phyloP scores from a whole-genome alignment of 2,888 invertebrate species.

The Platycheirus albimanus region DNA sequence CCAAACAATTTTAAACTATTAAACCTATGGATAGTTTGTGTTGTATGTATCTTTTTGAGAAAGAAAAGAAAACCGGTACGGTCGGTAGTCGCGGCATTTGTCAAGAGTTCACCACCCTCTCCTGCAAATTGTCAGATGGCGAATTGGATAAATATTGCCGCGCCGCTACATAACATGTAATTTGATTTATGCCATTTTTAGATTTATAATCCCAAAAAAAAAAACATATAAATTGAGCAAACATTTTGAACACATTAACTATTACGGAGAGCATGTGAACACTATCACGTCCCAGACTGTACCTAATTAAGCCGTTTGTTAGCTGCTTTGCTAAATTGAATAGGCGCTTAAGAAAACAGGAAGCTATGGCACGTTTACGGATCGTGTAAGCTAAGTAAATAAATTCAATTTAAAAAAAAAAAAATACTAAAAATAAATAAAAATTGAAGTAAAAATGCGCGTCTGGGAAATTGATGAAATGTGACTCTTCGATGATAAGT shows the following conservation, averaged over 20 bases:
- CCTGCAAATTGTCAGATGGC: neutral
- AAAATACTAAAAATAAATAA: too few species aligned
- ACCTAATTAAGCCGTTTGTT: neutral
- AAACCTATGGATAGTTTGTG: neutral
- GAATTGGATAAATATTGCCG: neutral
- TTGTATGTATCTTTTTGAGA: slow-evolving; percentile 1
- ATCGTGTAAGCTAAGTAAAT: slow-evolving; percentile 9
- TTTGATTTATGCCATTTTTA: neutral
- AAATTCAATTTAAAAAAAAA: neutral
- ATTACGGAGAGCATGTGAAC: neutral
- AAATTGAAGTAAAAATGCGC: slow-evolving; percentile 2
- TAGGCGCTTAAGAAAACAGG: slow-evolving; percentile 27
- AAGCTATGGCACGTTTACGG: neutral
- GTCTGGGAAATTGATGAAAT: slow-evolving; percentile 41
- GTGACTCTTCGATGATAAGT: slow-evolving; percentile 35
- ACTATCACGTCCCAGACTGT: neutral
- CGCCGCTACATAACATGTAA: neutral
- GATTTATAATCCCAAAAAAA: neutral
- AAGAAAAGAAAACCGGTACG: slow-evolving; percentile 6
- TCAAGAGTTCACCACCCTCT: slow-evolving; percentile 10
- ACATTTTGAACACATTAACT: neutral
- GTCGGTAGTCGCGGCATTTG: neutral
- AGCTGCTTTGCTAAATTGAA: neutral
- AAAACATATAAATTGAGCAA: neutral
- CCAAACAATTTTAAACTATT: neutral